phyloP scores from a whole-genome alignment of 2,797 vertebrate species.

The Remorina albescens region DNA sequence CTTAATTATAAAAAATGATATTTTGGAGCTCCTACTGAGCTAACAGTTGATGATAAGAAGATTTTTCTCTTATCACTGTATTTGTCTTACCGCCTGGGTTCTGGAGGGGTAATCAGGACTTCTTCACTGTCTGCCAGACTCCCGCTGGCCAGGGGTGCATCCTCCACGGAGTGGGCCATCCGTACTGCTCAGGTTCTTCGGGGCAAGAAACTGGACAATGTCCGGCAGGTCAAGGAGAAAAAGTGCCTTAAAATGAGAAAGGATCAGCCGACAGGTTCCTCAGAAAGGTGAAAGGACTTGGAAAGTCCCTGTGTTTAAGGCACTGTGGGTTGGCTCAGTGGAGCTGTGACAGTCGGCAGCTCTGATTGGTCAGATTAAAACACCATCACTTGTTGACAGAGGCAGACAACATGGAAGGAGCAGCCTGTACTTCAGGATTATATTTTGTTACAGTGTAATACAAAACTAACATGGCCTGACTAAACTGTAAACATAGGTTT shows the following conservation, averaged over 20 bases:
- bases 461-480: too few species aligned
- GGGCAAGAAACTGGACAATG: background rate
- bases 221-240: background rate
- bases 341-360: background rate
- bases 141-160: conserved; percentile 42
- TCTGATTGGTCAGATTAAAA: conserved; percentile 65
- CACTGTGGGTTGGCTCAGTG: conserved; percentile 15
- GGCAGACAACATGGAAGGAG: conserved; percentile 53
- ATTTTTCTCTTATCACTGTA: too few species aligned
- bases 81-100: conserved; percentile 60
- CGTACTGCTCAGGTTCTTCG: conserved; percentile 6
- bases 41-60: background rate
- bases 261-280: conserved; percentile 7
- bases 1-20: background rate
- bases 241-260: conserved; percentile 45
- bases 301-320: conserved; percentile 39
- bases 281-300: conserved; percentile 22
- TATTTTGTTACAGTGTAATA: background rate
- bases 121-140: conserved; percentile 54
- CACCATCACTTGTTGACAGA: conserved; percentile 77
- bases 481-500: background rate
- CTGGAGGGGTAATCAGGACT: conserved; percentile 14
- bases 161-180: conserved; percentile 54
- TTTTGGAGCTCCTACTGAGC: too few species aligned
- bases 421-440: fast-evolving